phyloP scores from a whole-genome alignment of 2,797 vertebrate genomes.

The Alauda arvensis region DNA sequence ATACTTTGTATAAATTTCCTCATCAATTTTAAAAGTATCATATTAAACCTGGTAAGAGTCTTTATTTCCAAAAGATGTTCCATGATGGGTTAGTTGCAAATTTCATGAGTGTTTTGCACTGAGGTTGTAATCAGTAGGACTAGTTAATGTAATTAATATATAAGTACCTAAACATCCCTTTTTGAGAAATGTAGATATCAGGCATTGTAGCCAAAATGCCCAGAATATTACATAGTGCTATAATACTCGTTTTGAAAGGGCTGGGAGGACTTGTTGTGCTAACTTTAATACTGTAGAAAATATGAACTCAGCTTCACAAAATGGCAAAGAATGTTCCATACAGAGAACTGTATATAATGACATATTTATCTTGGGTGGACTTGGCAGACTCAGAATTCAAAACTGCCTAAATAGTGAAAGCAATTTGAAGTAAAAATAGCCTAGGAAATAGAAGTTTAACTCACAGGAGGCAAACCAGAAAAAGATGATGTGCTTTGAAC shows the following conservation, averaged over 20 bases:
- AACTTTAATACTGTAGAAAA: neutral
- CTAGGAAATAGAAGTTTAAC: neutral
- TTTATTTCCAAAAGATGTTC: neutral
- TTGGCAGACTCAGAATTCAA: neutral
- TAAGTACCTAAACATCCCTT: neutral
- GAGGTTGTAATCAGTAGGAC: neutral
- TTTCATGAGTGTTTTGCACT: neutral
- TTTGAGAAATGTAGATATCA: neutral
- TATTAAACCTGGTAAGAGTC: neutral
- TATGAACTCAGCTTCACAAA: neutral
- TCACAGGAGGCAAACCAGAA: neutral
- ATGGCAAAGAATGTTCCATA: neutral
- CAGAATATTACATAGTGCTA: neutral
- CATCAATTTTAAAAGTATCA: neutral
- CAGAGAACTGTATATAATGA: neutral
- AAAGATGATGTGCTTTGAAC: neutral
- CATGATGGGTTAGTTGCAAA: rapidly evolving
- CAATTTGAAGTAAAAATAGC: neutral
- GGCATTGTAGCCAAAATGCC: neutral
- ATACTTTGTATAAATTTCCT: neutral
- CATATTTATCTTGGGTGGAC: neutral
- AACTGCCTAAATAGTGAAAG: neutral
- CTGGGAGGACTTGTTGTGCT: neutral
- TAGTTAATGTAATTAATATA: neutral
- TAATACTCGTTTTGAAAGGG: neutral